Evolutionary conservation across 1,140 invertebrate species (phyloP).

Genomic region (Drosophila saltans): DNA sequence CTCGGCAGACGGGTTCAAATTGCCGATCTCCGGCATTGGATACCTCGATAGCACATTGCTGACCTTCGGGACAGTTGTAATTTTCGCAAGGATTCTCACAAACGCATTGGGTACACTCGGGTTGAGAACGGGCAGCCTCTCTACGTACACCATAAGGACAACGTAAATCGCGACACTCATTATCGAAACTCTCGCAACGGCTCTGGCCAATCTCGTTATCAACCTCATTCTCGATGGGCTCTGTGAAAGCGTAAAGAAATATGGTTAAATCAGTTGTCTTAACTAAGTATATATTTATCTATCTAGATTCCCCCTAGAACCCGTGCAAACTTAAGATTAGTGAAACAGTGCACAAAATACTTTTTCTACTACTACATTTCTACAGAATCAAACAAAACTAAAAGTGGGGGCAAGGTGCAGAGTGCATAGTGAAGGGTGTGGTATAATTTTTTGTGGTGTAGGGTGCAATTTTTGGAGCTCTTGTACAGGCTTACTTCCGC

Average conservation of each 20-base stretch:
- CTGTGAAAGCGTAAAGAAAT: conserved; percentile 28
- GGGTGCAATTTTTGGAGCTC: conserved; percentile 25
- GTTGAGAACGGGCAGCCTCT: conserved; percentile 85
- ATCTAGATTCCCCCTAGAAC: not conserved
- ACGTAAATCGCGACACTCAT: conserved; percentile 85
- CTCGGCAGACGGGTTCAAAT: conserved; percentile 86
- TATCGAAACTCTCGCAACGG: conserved; percentile 85
- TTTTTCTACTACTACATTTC: conserved; percentile 41
- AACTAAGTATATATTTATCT: no score
- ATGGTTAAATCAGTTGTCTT: not conserved
- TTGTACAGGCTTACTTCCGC: conserved; percentile 84
- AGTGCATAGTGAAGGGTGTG: conserved; percentile 36
- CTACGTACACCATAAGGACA: conserved; percentile 91
- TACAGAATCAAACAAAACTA: conserved; percentile 47
- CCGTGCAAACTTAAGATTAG: conserved; percentile 64
- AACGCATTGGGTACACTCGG: conserved; percentile 89
- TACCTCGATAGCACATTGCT: conserved; percentile 87
- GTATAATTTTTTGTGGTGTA: conserved; percentile 30
- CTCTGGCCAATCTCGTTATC: conserved; percentile 53
- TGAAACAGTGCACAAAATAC: conserved; percentile 58
- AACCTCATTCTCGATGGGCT: conserved; percentile 43
- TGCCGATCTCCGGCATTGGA: conserved; percentile 83
- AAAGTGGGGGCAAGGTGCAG: conserved; percentile 40
- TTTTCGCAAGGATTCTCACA: conserved; percentile 90
- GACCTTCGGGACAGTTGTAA: conserved; percentile 86